These are phyloP conservation scores for Perccottus glenii DNA, from an alignment of 2,113 vertebrate genomes.

Conservation along the genomic window DNA sequence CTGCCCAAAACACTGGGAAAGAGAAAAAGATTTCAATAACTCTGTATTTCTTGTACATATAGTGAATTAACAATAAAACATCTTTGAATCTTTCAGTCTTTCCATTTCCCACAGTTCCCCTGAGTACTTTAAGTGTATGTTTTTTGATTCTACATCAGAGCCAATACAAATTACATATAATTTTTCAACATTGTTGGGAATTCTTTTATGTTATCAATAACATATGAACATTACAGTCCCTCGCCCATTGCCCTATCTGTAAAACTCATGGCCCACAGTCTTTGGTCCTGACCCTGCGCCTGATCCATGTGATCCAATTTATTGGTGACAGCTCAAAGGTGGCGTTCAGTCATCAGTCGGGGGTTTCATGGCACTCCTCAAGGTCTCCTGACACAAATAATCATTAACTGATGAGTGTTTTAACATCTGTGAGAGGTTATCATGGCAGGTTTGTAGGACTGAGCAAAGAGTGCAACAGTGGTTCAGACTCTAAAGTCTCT, in stretches of 20 bases:
- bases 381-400: neutral
- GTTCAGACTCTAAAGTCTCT: neutral
- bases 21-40: too few species aligned
- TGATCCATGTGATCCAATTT: neutral
- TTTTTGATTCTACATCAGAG: too few species aligned
- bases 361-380: neutral
- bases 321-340: constrained; percentile 11
- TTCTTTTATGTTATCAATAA: too few species aligned
- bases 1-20: too few species aligned
- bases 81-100: too few species aligned
- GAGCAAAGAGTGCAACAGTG: neutral
- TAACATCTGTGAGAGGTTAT: neutral
- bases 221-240: neutral
- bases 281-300: neutral
- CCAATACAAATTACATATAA: too few species aligned
- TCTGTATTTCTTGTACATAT: too few species aligned
- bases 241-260: neutral
- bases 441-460: too few species aligned
- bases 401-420: constrained; percentile 8
- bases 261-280: neutral
- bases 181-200: too few species aligned
- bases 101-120: too few species aligned
- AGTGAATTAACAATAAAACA: too few species aligned
- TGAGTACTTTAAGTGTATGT: too few species aligned
- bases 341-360: neutral